Evolutionary conservation across 2,888 invertebrate genomes (phyloP), one percentile per base, ranked within the genome.

Genomic region (Aleiodes leptofemur): DNA sequence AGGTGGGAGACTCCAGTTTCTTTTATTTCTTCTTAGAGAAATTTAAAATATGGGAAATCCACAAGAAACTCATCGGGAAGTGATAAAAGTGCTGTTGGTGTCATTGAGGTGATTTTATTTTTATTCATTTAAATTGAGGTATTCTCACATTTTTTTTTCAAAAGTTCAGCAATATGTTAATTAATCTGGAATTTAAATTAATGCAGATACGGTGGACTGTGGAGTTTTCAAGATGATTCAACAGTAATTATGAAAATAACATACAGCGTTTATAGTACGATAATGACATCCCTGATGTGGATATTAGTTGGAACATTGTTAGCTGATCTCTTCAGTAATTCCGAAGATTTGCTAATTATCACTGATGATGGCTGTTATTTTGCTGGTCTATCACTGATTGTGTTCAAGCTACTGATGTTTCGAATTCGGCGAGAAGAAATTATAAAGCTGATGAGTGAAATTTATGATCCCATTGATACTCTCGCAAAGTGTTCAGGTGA

Each of bases 281-380:
- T 29, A 29, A 59, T 59, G 59, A n/a, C 23, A 34, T 59, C 31
- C 3, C 9, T 59, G 6, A 31, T 59, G 6, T 59, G 31, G n/a
- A 59, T 31, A 4, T 81, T 85, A n/a, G 74, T 77, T 14, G 56
- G 74, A 7, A 79, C 82, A 1, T 5, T 85, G 0, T 66, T 80
- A 29, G 77, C 76, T 13, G 83, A 84, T 57, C 71, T 84, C 9
- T 78, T 43, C 23, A 6, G n/a, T n/a, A 80, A 75, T 23, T 55
- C 76, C 0, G 69, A 81, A 23, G 77, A 85, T 14, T 56, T 84
- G 7, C 71, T 82, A 7, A 77, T 81, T 9, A 68, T 79, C 9
- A 83, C 83, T 5, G 84, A 84, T 69, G 80, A 82, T 31, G 85
- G 82, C 5, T 84, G 84, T 55, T 76, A 82, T 31, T 78, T 81